Evolutionary conservation across 2,113 vertebrate genomes (phyloP).

Genomic region (Eleginops maclovinus): DNA sequence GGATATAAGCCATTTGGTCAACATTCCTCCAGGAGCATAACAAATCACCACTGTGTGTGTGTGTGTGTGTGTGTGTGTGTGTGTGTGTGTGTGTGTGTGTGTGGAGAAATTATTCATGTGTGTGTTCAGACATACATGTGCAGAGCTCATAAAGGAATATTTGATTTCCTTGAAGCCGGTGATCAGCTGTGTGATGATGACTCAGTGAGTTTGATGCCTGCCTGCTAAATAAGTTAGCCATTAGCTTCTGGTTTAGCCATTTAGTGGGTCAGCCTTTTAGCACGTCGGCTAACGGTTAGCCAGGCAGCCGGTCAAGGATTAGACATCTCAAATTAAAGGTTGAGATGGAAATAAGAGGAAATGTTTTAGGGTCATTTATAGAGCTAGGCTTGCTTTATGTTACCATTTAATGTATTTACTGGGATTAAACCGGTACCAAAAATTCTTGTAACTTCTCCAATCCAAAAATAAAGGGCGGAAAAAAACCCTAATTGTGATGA

Average conservation of each 20-base stretch:
- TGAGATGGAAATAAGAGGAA: neutral
- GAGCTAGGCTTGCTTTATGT: no score
- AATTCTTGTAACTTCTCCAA: neutral
- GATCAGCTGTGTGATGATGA: conserved; percentile 34
- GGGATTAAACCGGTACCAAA: neutral
- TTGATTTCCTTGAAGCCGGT: neutral
- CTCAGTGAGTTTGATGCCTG: conserved; percentile 13
- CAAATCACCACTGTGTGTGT: conserved; percentile 55
- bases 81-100: conserved; percentile 11
- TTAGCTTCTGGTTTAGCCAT: conserved; percentile 7
- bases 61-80: conserved; percentile 16
- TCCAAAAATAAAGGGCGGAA: neutral
- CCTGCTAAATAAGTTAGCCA: neutral
- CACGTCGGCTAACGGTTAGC: no score
- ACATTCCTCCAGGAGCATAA: conserved; percentile 76
- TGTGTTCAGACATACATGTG: neutral
- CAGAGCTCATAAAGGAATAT: neutral
- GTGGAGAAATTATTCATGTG: no score
- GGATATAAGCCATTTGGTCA: conserved; percentile 80
- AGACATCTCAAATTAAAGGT: neutral
- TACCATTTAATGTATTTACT: no score
- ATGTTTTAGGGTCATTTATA: neutral
- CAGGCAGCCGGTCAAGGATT: neutral
- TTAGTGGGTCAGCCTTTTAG: neutral
- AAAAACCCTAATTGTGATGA: no score